Evolutionary conservation across 2,797 vertebrate species (phyloP), one percentile per base, ranked within the genome.

Genomic region (Cyclopterus lumpus): DNA sequence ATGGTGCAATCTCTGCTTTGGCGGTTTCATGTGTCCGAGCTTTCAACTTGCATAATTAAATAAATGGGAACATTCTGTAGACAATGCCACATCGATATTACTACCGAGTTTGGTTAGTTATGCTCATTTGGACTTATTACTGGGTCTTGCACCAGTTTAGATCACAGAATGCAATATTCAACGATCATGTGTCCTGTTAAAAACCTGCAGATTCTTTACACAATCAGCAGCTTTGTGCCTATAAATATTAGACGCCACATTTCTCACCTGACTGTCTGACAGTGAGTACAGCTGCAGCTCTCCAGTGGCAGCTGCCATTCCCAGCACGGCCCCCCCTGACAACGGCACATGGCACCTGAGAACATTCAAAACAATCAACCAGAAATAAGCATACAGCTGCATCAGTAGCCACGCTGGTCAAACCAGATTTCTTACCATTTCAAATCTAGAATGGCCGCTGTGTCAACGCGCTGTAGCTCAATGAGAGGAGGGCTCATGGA

Each of bases 261-360:
- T 86, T 90, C 95, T 93, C 87, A 99, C 98, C 97, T 96, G 93
- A 40, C 77, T 85, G 6, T 86, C 92, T 11, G 84, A 80, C 81
- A 99, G 90, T 0, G 65, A 79, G 85, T 93, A 94, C 20, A 99
- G 89, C 79, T 96, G 95, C 80, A 99, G 75, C 0, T 95, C 93
- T 0, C 97, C 97, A 0, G 80, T 90, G 2, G 98, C 97, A 58
- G 95, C 92, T 9, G 96, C 97, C 62, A 97, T 86, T 26, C 96
- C 97, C 86, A 97, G 83, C 75, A 97, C 67, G 3, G 96, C 93
- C 38, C 75, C 85, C 24, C 92, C 95, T 0, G 92, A 94, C 64
- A 99, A 74, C 0, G 93, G 95, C 42, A 97, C 3, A 0, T 97
- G 97, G 85, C 97, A 99, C 98, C 98, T 99, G 46, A 65, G 4